Evolutionary conservation across 2,113 vertebrate species (phyloP).

Genomic region (Dryoscopus gambensis): DNA sequence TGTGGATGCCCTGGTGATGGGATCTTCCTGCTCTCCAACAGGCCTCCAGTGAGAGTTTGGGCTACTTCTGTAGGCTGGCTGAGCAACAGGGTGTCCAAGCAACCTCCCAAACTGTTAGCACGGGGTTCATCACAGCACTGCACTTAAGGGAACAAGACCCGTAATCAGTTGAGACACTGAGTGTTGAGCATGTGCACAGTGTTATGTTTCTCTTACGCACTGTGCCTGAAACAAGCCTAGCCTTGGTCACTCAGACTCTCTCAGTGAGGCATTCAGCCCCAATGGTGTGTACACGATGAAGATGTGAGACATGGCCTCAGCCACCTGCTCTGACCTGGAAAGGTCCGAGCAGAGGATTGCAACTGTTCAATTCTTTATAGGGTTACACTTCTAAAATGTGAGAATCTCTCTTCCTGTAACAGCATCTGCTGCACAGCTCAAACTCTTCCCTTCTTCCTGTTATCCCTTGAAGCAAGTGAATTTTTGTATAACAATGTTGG

Average conservation of each 20-base stretch:
- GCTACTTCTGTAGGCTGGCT: not conserved
- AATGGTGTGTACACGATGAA: not conserved
- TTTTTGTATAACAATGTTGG: not conserved
- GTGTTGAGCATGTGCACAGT: rapidly evolving
- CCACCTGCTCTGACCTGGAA: not conserved
- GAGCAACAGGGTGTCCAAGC: rapidly evolving
- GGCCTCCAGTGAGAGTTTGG: not conserved
- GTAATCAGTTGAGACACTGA: rapidly evolving
- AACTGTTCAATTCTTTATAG: not conserved
- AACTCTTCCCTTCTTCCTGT: not conserved
- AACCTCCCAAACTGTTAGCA: not conserved
- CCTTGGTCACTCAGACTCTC: no score
- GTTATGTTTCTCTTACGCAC: not conserved
- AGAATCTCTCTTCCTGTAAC: not conserved
- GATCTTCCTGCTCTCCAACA: not conserved
- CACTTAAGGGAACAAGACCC: not conserved
- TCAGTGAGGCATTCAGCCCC: no score
- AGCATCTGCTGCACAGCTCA: not conserved
- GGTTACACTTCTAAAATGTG: not conserved
- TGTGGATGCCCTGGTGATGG: not conserved
- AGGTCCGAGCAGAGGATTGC: not conserved
- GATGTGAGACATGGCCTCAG: not conserved
- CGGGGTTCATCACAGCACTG: rapidly evolving
- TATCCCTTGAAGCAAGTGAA: not conserved
- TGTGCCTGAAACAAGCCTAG: not conserved